Conservation (phyloP, 2,797 vertebrate genomes). For the Enteromius mattozi region DNA sequence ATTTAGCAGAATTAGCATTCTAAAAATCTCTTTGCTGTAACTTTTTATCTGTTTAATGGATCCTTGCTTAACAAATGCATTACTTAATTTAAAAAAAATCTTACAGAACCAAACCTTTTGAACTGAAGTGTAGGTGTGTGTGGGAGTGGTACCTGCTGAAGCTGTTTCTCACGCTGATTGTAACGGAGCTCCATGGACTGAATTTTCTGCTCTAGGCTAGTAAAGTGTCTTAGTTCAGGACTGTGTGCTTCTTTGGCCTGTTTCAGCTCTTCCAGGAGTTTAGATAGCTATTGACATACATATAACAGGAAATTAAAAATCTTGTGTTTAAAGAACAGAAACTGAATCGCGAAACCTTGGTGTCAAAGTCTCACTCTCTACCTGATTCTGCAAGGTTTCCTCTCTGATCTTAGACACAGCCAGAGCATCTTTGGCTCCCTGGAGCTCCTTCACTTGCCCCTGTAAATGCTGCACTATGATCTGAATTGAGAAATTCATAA, state of each 20-base stretch:
- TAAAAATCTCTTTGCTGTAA: neutral
- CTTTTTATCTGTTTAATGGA: neutral
- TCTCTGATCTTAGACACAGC: slow-evolving; percentile 82
- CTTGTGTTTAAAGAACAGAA: neutral
- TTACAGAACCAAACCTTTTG: neutral
- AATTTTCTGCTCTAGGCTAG: slow-evolving; percentile 87
- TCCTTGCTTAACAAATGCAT: neutral
- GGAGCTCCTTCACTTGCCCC: slow-evolving; percentile 83
- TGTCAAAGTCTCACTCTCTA: slow-evolving; percentile 62
- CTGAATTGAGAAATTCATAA: slow-evolving; percentile 68
- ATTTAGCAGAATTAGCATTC: neutral
- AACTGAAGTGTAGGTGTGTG: neutral
- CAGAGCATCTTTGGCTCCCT: slow-evolving; percentile 81
- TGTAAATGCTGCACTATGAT: slow-evolving; percentile 84
- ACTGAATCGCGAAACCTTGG: neutral
- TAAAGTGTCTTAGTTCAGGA: slow-evolving; percentile 87
- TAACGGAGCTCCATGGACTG: slow-evolving; percentile 85
- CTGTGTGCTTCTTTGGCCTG: slow-evolving; percentile 88
- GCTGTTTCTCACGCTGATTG: slow-evolving; percentile 85
- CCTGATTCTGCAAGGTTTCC: slow-evolving; percentile 88
- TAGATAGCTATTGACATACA: slow-evolving; percentile 77
- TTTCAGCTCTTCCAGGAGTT: slow-evolving; percentile 86
- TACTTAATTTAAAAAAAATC: neutral
- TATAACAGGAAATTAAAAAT: neutral
- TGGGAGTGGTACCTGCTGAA: slow-evolving; percentile 83